A percentile compares a stretch with the other conserved stretches of the same genome.
These are phyloP conservation scores for Parnassius apollo DNA, from an alignment of 2,888 invertebrate species.

Conservation along the genomic window DNA sequence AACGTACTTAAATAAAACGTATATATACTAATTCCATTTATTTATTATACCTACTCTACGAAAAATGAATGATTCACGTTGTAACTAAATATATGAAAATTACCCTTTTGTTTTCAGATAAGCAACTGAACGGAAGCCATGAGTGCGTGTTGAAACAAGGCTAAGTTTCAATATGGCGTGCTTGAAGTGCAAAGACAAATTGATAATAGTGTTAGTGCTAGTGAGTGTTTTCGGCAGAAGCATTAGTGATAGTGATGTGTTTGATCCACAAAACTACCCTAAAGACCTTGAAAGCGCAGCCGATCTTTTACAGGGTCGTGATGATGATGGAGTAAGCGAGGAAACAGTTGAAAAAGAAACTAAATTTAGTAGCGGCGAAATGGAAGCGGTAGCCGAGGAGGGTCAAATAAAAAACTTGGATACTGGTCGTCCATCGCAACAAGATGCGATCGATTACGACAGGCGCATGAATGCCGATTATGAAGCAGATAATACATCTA, in stretches of 20 bases:
- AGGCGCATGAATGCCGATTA: neutral
- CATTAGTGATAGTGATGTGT: slow-evolving; percentile 6
- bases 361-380: neutral
- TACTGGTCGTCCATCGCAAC: neutral
- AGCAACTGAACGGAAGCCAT: neutral
- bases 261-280: neutral
- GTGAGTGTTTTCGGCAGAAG: slow-evolving; percentile 5
- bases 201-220: slow-evolving; percentile 16
- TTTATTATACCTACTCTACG: too few species aligned
- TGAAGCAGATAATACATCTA: slow-evolving; percentile 8
- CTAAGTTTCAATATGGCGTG: slow-evolving; percentile 8
- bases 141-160: slow-evolving; percentile 1
- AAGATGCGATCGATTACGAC: neutral
- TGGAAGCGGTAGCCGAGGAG: neutral
- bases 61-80: too few species aligned
- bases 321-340: neutral
- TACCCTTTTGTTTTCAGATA: slow-evolving; percentile 10
- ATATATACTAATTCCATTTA: too few species aligned
- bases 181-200: slow-evolving; percentile 1
- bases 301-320: neutral
- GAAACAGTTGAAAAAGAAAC: neutral
- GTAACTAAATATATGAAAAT: neutral
- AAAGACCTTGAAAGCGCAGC: neutral
- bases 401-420: slow-evolving; percentile 3
- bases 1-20: too few species aligned